Conservation (phyloP, 1,140 invertebrate genomes). For the Nasonia giraulti region DNA sequence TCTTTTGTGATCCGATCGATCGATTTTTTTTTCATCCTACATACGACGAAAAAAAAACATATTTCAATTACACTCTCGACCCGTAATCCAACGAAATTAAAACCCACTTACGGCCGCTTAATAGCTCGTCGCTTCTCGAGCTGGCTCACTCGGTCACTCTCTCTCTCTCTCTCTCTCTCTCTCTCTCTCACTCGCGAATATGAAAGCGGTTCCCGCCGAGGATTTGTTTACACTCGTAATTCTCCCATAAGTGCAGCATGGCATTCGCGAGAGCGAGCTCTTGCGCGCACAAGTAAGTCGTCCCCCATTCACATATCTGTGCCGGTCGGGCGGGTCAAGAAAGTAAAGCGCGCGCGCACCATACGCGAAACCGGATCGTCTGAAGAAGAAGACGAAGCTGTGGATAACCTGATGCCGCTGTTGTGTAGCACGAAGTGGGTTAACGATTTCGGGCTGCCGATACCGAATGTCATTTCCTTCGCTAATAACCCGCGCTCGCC, state of each 20-base stretch:
- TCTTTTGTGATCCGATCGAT: neutral
- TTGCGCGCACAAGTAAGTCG: neutral
- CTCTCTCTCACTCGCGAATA: too few relatives aligned
- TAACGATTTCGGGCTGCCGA: slow-evolving; percentile 33
- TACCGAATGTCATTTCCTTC: slow-evolving; percentile 12
- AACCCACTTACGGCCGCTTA: too few relatives aligned
- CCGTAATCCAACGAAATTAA: neutral
- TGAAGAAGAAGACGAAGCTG: neutral
- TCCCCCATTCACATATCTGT: neutral
- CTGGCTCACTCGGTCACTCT: too few relatives aligned
- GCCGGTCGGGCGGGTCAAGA: neutral
- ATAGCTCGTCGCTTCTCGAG: too few relatives aligned
- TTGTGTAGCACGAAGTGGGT: slow-evolving; percentile 24
- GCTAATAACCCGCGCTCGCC: neutral
- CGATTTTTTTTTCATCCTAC: neutral
- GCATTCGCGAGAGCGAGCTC: too few relatives aligned
- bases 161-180: too few relatives aligned
- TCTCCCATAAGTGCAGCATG: neutral
- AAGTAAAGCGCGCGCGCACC: slow-evolving; percentile 15
- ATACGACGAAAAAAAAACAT: neutral
- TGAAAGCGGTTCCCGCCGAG: neutral
- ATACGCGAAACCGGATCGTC: slow-evolving; percentile 17
- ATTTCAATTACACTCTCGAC: neutral
- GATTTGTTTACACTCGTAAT: neutral
- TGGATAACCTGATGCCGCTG: neutral